phyloP scores from a whole-genome alignment of 37 sponge, comb jelly and placozoan genomes.

The Mnemiopsis leidyi region DNA sequence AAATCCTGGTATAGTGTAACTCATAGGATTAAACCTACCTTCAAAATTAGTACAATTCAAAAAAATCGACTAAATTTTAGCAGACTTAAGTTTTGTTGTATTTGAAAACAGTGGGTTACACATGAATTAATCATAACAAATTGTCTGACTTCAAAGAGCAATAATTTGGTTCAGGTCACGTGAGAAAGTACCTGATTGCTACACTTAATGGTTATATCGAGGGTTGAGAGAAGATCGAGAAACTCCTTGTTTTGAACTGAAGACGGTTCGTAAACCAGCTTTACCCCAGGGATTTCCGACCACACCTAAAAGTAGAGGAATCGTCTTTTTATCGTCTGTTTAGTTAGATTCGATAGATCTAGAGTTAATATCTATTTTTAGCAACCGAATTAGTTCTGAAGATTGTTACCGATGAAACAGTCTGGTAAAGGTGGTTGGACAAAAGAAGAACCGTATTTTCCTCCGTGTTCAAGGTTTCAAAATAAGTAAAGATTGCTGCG shows the following conservation, averaged over 20 bases:
- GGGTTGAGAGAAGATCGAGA: background rate
- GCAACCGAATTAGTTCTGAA: background rate
- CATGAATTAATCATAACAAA: no score
- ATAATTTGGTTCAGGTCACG: background rate
- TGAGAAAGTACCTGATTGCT: background rate
- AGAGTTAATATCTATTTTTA: background rate
- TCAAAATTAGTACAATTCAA: no score
- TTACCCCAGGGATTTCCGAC: background rate
- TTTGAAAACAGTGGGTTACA: no score
- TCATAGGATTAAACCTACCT: no score
- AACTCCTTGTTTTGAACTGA: background rate
- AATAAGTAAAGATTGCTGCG: constrained; percentile 24
- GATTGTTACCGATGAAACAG: background rate
- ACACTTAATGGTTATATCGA: constrained; percentile 32
- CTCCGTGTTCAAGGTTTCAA: background rate
- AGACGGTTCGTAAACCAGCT: background rate
- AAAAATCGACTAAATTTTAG: no score
- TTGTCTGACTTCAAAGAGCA: no score
- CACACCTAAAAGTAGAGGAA: no score
- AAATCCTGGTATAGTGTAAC: no score
- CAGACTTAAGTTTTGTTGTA: no score
- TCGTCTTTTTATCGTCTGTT: no score
- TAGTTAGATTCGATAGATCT: background rate
- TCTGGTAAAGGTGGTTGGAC: constrained; percentile 8
- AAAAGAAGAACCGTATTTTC: background rate